These are phyloP conservation scores for Listronotus bonariensis DNA, from an alignment of 1,140 invertebrate genomes.

Conservation along the genomic window DNA sequence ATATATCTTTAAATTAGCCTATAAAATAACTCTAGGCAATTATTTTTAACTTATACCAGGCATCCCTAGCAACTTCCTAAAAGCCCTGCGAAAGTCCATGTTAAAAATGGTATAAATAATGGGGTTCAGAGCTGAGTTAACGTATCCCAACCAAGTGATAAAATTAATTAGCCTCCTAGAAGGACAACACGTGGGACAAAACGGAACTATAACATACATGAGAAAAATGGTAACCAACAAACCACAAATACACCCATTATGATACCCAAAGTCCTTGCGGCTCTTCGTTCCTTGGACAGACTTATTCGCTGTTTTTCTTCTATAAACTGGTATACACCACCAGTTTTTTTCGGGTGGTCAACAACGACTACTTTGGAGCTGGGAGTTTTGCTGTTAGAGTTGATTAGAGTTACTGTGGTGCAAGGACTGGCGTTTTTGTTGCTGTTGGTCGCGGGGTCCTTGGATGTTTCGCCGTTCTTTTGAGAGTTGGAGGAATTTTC, in stretches of 20 bases:
- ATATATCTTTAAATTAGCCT: neutral
- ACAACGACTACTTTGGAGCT: slow-evolving; percentile 50
- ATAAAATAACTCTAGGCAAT: neutral
- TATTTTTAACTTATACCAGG: slow-evolving; percentile 19
- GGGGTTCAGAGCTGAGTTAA: slow-evolving; percentile 96
- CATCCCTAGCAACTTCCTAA: slow-evolving; percentile 82
- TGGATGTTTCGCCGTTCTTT: slow-evolving; percentile 40
- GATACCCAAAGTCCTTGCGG: slow-evolving; percentile 89
- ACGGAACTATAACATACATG: slow-evolving; percentile 90
- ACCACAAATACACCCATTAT: slow-evolving; percentile 95
- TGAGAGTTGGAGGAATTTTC: slow-evolving; percentile 53
- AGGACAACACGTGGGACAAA: slow-evolving; percentile 79
- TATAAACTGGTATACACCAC: slow-evolving; percentile 84
- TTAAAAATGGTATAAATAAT: slow-evolving; percentile 98
- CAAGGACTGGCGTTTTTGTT: slow-evolving; percentile 50
- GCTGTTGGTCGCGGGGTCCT: slow-evolving; percentile 36
- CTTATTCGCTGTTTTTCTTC: slow-evolving; percentile 94
- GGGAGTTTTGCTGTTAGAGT: slow-evolving; percentile 48
- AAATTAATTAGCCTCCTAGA: slow-evolving; percentile 82
- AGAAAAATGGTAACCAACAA: slow-evolving; percentile 96
- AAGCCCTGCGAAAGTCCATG: slow-evolving; percentile 92
- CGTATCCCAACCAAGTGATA: slow-evolving; percentile 96
- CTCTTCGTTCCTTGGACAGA: slow-evolving; percentile 86
- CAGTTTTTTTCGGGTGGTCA: slow-evolving; percentile 58
- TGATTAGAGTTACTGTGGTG: slow-evolving; percentile 34